Evolutionary conservation across 2,113 vertebrate species (phyloP).

Genomic region (Oncorhynchus masou): DNA sequence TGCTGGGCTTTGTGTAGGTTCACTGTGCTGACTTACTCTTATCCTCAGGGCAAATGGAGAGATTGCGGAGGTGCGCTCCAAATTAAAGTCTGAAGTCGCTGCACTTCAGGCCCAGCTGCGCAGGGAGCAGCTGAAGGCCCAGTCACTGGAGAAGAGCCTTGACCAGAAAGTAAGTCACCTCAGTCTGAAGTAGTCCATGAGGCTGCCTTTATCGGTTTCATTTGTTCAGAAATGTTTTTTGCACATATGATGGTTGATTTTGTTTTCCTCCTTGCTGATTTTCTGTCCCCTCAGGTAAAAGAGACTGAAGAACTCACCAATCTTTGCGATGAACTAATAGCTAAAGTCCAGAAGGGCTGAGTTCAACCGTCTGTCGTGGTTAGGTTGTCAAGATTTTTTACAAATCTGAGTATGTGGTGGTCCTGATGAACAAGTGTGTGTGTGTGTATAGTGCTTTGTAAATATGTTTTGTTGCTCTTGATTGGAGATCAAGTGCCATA

Average conservation of each 20-base stretch:
- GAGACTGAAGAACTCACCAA: conserved; percentile 82
- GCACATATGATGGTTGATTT: not conserved
- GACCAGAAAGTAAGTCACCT: conserved; percentile 82
- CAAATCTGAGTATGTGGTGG: not conserved
- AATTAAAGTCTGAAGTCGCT: conserved; percentile 74
- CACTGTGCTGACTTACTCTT: not conserved
- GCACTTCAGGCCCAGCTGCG: conserved; percentile 82
- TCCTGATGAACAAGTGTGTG: not conserved
- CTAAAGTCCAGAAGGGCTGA: conserved; percentile 71
- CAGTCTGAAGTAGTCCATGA: not conserved
- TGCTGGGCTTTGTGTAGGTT: not conserved
- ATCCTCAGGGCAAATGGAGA: conserved; percentile 82
- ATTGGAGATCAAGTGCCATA: not conserved
- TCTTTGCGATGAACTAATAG: conserved; percentile 84
- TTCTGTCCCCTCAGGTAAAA: conserved; percentile 69
- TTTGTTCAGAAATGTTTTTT: too few relatives aligned
- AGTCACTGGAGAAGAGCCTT: conserved; percentile 84
- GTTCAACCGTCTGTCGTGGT: conserved; percentile 5
- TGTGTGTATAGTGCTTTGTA: not conserved
- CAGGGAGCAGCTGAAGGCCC: conserved; percentile 85
- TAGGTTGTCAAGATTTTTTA: conserved; percentile 8
- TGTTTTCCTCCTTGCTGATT: not conserved
- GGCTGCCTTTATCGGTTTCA: not conserved
- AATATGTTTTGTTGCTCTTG: not conserved
- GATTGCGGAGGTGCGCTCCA: conserved; percentile 83